Base-by-base conservation (phyloP, 2,113 vertebrate species). In the Rissa tridactyla region DNA sequence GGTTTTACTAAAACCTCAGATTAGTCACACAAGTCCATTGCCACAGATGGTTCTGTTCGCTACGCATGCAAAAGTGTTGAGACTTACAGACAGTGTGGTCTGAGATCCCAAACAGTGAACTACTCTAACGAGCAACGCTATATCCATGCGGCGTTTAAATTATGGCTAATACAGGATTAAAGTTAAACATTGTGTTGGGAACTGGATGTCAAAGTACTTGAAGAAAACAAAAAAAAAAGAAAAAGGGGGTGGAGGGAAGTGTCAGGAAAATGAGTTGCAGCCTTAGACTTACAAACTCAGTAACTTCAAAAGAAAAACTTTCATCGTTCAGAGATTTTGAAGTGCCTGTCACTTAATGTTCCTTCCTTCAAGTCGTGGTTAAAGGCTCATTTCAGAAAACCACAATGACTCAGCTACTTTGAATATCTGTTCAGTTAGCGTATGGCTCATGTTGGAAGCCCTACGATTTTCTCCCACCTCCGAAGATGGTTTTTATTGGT, bases 401-500 rank as follows among this genome's bases (percentile, higher is more conserved):
- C 79, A 47, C 42, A 44, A 2, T 90, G 92, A 87, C 65, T 93
- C 88, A 94, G 84, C 89, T 83, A 1, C 89, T 93, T 61, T 80
- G 86, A 96, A 86, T 96, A 91, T 92, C 91, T 84, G 51, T 85
- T 90, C 49, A 17, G 62, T 44, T 83, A 19, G 29, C 7, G 1
- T 73, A 84, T 79, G 94, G 69, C 64, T 82, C 9, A 5, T 95
- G 62, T 58, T 97, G 92, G 89, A 94, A 91, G 66, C 84, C 89
- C 76, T 32, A n/a, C 27, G 77, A 64, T 76, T 10, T 87, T 87
- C 68, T 96, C 64, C 84, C 84, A 2, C 96, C 87, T 85, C 93
- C 82, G 22, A 88, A 88, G 34, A 16, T 26, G 40, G 0, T 29
- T 93, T 82, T 77, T 54, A 93, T 86, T 94, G 92, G 93, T 80